Evolutionary conservation across 2,888 invertebrate species (phyloP).

Genomic region (Drosophila trichaetosa): DNA sequence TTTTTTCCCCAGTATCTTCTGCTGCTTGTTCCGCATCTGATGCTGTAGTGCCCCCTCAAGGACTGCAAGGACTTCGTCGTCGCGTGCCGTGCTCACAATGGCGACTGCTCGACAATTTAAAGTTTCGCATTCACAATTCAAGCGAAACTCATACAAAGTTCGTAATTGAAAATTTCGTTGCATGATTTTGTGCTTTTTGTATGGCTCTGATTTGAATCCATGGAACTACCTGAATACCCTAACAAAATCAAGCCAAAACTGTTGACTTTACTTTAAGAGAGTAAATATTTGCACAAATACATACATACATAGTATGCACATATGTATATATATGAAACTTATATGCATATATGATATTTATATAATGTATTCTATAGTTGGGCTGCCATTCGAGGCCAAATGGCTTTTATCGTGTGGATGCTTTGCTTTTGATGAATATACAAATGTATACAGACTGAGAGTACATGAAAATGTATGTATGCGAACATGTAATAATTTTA

Average conservation of each 20-base stretch:
- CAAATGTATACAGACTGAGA: neutral
- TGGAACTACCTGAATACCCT: neutral
- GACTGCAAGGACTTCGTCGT: conserved; percentile 26
- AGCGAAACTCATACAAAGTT: conserved; percentile 12
- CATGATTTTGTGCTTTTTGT: conserved; percentile 23
- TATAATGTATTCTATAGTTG: neutral
- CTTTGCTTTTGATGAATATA: neutral
- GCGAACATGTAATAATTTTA: conserved; percentile 33
- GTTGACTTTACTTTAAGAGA: neutral
- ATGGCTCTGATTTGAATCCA: conserved; percentile 5
- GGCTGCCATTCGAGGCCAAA: neutral
- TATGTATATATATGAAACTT: neutral
- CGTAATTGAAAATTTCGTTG: conserved; percentile 50
- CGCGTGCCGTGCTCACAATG: conserved; percentile 49
- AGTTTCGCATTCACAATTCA: conserved; percentile 26
- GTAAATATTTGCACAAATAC: neutral
- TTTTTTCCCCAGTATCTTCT: neutral
- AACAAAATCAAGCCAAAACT: neutral
- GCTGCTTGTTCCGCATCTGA: neutral
- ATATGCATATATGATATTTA: neutral
- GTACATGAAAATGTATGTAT: neutral
- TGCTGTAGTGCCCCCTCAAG: neutral
- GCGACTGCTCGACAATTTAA: conserved; percentile 28
- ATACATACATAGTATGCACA: neutral
- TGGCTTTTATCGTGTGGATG: neutral